Conservation (phyloP, 2,888 invertebrate genomes). For the Macaria notata region DNA sequence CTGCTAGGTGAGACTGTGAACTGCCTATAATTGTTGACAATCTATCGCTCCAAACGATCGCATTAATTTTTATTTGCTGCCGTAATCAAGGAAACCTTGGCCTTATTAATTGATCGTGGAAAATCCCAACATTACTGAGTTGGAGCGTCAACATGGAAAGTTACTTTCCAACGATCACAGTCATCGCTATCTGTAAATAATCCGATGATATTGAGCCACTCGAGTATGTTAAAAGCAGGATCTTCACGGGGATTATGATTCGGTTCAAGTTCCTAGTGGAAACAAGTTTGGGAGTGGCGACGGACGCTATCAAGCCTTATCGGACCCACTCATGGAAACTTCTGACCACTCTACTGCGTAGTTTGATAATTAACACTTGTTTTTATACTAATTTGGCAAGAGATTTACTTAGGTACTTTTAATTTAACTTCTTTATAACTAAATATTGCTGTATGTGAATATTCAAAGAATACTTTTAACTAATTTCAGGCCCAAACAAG, state of each 20-base stretch:
- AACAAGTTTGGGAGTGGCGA: conserved; percentile 51
- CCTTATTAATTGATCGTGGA: conserved; percentile 27
- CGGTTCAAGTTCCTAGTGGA: conserved; percentile 38
- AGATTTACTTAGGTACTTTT: no score
- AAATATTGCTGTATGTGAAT: no score
- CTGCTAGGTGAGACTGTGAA: no score
- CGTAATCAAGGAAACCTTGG: conserved; percentile 21
- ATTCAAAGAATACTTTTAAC: no score
- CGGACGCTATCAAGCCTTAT: conserved; percentile 47
- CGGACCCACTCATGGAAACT: conserved; percentile 61
- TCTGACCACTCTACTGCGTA: conserved; percentile 52
- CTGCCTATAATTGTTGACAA: no score
- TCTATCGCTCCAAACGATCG: neutral
- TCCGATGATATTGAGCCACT: conserved; percentile 18
- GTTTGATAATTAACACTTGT: conserved; percentile 37
- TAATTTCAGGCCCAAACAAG: no score
- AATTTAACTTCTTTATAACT: no score
- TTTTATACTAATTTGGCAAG: no score
- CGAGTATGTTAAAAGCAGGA: conserved; percentile 23
- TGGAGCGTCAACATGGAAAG: conserved; percentile 27
- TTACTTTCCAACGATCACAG: conserved; percentile 30
- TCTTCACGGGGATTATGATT: conserved; percentile 29
- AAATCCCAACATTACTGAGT: conserved; percentile 23
- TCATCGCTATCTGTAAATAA: conserved; percentile 22
- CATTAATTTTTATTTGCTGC: conserved; percentile 7